These are phyloP conservation scores for Dicroscelio sp. DNA, from an alignment of 2,888 invertebrate species.

Conservation along the genomic window DNA sequence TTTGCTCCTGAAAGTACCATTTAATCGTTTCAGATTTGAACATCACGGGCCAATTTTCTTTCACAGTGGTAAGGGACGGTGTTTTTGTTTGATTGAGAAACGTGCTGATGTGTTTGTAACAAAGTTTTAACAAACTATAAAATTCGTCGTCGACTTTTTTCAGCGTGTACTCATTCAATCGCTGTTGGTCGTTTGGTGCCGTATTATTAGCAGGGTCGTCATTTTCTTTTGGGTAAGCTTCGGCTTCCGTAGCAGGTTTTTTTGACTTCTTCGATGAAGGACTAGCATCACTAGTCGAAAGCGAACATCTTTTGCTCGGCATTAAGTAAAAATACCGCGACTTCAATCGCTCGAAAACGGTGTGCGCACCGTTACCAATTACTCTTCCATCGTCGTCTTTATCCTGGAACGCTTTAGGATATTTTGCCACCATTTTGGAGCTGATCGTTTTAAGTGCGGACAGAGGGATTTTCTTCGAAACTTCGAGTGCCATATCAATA, in stretches of 20 bases:
- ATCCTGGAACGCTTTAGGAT: conserved; percentile 25
- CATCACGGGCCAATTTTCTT: conserved; percentile 50
- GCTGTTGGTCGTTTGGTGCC: too few species aligned
- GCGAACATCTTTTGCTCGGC: too few species aligned
- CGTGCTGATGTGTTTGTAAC: conserved; percentile 5
- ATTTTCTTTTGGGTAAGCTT: neutral
- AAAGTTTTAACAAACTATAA: conserved; percentile 5
- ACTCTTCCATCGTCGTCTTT: conserved; percentile 27
- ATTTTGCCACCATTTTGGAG: conserved; percentile 6
- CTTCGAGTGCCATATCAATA: conserved; percentile 45
- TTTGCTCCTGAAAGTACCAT: conserved; percentile 38
- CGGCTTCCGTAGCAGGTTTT: neutral
- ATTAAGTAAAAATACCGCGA: conserved; percentile 24
- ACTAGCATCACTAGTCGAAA: too few species aligned
- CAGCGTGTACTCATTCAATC: neutral
- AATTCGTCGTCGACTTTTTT: neutral
- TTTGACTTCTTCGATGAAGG: conserved; percentile 38
- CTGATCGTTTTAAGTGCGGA: neutral
- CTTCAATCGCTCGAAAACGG: conserved; percentile 31
- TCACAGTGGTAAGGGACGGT: neutral
- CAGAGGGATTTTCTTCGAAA: too few species aligned
- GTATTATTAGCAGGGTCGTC: too few species aligned
- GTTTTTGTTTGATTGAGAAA: neutral
- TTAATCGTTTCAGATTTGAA: conserved; percentile 51
- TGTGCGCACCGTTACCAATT: conserved; percentile 37